phyloP scores from a whole-genome alignment of 1,140 invertebrate genomes.

The Chlorops oryzae region DNA sequence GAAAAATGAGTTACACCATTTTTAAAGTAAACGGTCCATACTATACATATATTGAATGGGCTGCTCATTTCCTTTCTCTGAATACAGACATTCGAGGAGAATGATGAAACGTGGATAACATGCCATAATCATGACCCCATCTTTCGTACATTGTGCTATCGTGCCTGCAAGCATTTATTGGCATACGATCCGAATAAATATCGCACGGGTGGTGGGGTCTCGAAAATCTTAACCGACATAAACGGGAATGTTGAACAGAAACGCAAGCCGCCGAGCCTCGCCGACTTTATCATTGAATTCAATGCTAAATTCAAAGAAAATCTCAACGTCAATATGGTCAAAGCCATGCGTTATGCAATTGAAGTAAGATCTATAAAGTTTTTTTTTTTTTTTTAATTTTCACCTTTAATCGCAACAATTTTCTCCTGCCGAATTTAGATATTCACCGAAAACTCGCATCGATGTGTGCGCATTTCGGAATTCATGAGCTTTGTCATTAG shows the following conservation, averaged over 20 bases:
- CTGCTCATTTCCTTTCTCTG: too few species aligned
- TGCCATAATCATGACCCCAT: constrained; percentile 36
- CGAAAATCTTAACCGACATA: not conserved
- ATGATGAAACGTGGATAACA: constrained; percentile 32
- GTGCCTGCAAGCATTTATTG: constrained; percentile 27
- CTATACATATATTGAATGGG: too few species aligned
- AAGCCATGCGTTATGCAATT: constrained; percentile 39
- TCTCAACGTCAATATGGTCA: constrained; percentile 23
- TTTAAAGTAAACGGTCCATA: too few species aligned
- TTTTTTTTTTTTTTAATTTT: not conserved
- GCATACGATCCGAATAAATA: constrained; percentile 12
- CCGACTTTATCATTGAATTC: constrained; percentile 27
- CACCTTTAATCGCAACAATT: too few species aligned
- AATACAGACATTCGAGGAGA: constrained; percentile 24
- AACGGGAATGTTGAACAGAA: not conserved
- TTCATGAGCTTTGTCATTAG: constrained; percentile 36
- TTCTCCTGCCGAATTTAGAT: constrained; percentile 13
- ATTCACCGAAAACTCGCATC: constrained; percentile 16
- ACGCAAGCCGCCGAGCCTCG: constrained; percentile 4
- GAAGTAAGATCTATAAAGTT: constrained; percentile 33
- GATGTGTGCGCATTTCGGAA: constrained; percentile 27
- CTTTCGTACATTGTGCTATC: constrained; percentile 35
- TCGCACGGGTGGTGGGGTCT: too few species aligned
- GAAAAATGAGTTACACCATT: too few species aligned
- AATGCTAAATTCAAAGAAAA: constrained; percentile 27